phyloP scores from a whole-genome alignment of 1,140 invertebrate species.

The Micrasema longulum region DNA sequence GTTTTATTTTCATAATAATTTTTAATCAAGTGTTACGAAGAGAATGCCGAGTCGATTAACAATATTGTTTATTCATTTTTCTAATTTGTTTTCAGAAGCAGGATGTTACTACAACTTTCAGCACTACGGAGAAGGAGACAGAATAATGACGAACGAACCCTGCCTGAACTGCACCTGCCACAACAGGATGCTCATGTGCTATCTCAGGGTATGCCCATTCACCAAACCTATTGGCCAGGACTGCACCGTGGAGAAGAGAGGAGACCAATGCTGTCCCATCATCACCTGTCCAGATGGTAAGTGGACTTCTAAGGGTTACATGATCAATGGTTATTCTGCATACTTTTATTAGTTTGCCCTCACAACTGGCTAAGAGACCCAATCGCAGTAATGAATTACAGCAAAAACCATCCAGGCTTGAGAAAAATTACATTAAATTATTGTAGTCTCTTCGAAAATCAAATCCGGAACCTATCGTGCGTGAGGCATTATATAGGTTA shows the following conservation, averaged over 20 bases:
- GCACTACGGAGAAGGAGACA: conserved; percentile 91
- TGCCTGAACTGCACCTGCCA: conserved; percentile 96
- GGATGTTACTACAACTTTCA: conserved; percentile 96
- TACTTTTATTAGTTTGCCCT: too few relatives aligned
- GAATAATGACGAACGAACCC: conserved; percentile 93
- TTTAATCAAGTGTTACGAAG: too few relatives aligned
- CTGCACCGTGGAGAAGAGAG: conserved; percentile 88
- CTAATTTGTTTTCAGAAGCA: conserved; percentile 56
- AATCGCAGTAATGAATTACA: too few relatives aligned
- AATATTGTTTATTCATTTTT: background rate
- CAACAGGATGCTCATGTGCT: conserved; percentile 95
- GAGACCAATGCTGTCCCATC: conserved; percentile 92
- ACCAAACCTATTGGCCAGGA: conserved; percentile 92
- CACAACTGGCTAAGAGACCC: too few relatives aligned
- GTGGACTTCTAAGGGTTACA: conserved; percentile 24
- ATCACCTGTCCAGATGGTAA: conserved; percentile 93
- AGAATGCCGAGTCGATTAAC: background rate
- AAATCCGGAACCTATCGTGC: too few relatives aligned
- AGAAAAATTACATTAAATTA: too few relatives aligned
- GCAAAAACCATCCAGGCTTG: too few relatives aligned
- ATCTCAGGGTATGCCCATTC: conserved; percentile 92
- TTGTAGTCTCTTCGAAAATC: too few relatives aligned
- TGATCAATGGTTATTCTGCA: too few relatives aligned
- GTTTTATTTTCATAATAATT: too few relatives aligned
- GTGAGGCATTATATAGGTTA: too few relatives aligned